Evolutionary conservation across 1,140 invertebrate genomes (phyloP).

Genomic region (Drosophila equinoxialis): DNA sequence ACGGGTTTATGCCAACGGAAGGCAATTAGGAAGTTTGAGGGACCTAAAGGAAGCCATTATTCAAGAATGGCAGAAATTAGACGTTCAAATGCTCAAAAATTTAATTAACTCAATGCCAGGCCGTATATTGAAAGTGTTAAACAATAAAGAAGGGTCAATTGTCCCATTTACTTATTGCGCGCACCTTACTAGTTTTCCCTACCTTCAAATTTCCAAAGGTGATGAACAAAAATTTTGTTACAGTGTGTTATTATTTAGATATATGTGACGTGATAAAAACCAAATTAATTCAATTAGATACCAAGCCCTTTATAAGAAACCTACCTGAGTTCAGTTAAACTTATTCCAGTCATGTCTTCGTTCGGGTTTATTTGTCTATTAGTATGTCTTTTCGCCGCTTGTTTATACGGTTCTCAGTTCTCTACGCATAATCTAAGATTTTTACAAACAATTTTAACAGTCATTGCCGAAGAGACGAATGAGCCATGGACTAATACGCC

Average conservation of each 20-base stretch:
- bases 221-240: conserved; percentile 3
- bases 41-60: too few relatives aligned
- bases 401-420: conserved; percentile 15
- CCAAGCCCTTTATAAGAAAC: conserved; percentile 2
- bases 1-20: too few relatives aligned
- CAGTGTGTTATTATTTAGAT: not conserved
- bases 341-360: not conserved
- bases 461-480: not conserved
- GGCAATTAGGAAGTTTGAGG: too few relatives aligned
- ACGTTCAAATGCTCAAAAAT: too few relatives aligned
- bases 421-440: conserved; percentile 41
- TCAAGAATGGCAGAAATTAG: too few relatives aligned
- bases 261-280: not conserved
- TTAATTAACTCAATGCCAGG: too few relatives aligned
- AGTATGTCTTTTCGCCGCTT: not conserved
- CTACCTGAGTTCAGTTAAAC: conserved; percentile 16
- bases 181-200: too few relatives aligned
- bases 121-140: too few relatives aligned
- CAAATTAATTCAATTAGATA: conserved; percentile 52
- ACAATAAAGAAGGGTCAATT: too few relatives aligned
- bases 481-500: conserved; percentile 53
- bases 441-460: conserved; percentile 28
- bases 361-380: not conserved
- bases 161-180: too few relatives aligned
- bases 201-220: too few relatives aligned